Conservation (phyloP, 2,113 vertebrate genomes). For the Lutjanus erythropterus region DNA sequence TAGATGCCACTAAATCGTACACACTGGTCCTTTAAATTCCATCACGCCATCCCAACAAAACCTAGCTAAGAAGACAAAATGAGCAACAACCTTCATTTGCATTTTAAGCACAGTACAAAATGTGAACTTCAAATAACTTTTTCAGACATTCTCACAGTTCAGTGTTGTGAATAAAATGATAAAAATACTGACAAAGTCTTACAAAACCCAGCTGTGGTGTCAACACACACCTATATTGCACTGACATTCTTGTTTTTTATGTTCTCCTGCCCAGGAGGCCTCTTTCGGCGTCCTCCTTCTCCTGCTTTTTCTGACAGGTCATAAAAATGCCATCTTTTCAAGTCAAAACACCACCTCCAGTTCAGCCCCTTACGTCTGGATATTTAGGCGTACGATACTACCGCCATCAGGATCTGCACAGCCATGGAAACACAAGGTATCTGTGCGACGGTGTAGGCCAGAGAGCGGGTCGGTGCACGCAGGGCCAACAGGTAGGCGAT, state of each 20-base stretch:
- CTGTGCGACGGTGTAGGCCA: slow-evolving; percentile 91
- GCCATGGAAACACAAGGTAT: slow-evolving; percentile 95
- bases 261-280: neutral
- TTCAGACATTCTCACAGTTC: slow-evolving; percentile 51
- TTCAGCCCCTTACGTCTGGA: neutral
- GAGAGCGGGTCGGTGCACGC: slow-evolving; percentile 88
- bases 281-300: neutral
- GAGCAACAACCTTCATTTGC: slow-evolving; percentile 70
- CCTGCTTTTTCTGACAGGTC: neutral
- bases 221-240: slow-evolving; percentile 54
- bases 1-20: no score
- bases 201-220: slow-evolving; percentile 5
- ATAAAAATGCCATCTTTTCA: neutral
- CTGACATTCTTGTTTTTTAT: slow-evolving; percentile 28
- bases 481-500: slow-evolving; percentile 89
- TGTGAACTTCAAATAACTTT: slow-evolving; percentile 52
- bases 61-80: neutral
- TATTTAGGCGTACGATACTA: slow-evolving; percentile 80
- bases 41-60: slow-evolving; percentile 2
- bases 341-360: neutral
- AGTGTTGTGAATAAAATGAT: neutral
- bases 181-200: slow-evolving; percentile 56
- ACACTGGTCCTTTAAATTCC: no score
- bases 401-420: slow-evolving; percentile 88
- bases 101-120: slow-evolving; percentile 53